Evolutionary conservation across 2,888 invertebrate genomes (phyloP), one percentile per base, ranked within the genome.

Genomic region (Himalopsyche tibetana): DNA sequence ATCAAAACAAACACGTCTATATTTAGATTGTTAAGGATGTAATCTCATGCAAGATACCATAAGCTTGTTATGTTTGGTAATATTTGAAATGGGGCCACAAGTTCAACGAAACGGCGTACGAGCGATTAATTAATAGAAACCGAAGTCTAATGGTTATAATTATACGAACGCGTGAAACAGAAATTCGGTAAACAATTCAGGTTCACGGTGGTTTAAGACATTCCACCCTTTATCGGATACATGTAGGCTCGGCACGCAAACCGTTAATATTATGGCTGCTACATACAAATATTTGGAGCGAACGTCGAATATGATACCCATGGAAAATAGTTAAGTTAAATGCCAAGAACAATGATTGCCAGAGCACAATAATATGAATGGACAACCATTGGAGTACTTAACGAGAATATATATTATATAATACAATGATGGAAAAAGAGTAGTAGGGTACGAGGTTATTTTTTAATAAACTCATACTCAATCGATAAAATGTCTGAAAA

Each of bases 71-170:
- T 51, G 5, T 63, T 63, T 63, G 63, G 51, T 51, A 15, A 51
- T 51, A 15, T 63, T 63, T 63, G 63, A 28, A 19, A 63, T 63
- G 63, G 11, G 63, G 11, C 63, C 63, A 15, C 63, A 28, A 63
- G 63, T 63, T 56, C 63, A 63, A 51, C 51, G 15, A n/a, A 63
- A 63, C 63, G 19, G 63, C 51, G 51, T 63, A 63, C n/a, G 11
- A 63, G 63, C 63, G 28, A 63, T 63, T 63, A 63, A 63, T 63
- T 63, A 63, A 63, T 63, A 63, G 63, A 63, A 63, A 11, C 19
- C 15, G 9, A 63, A 15, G 63, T 63, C 63, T 63, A 56, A 56
- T 56, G 56, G 56, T 5, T 56, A 63, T 63, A 63, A 63, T 63
- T 63, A 63, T 63, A 19, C 63, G 63, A 63, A 63, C 19, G n/a